Evolutionary conservation across 2,888 invertebrate genomes (phyloP).

Genomic region (Athalia rosae): DNA sequence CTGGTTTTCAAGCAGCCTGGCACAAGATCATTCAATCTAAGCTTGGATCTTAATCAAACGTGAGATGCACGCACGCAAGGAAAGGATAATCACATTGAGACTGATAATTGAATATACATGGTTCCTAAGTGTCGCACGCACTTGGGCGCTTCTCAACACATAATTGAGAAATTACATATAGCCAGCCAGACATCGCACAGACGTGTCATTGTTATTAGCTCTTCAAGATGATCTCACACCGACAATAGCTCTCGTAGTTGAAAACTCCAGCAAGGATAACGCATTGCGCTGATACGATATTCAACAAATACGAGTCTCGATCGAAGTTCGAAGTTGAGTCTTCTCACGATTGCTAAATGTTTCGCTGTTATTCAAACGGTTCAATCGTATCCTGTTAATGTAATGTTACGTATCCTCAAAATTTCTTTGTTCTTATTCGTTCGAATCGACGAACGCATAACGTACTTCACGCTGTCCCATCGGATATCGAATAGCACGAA

Average conservation of each 20-base stretch:
- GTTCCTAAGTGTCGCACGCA: neutral
- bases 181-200: too few species aligned
- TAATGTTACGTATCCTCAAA: constrained; percentile 13
- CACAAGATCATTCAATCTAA: neutral
- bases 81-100: neutral
- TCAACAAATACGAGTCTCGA: neutral
- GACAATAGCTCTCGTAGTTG: too few species aligned
- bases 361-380: neutral
- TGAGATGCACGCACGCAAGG: neutral
- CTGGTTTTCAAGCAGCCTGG: neutral
- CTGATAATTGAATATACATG: neutral
- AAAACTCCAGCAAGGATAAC: too few species aligned
- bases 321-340: neutral
- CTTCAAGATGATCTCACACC: too few species aligned
- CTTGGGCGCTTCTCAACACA: too few species aligned
- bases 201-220: too few species aligned
- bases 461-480: constrained; percentile 4
- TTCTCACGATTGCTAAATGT: neutral
- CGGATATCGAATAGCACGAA: constrained; percentile 17
- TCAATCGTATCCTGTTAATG: constrained; percentile 24
- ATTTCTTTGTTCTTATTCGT: neutral
- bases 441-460: constrained; percentile 5
- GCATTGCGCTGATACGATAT: too few species aligned
- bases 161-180: too few species aligned
- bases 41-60: neutral